phyloP scores from a whole-genome alignment of 2,888 invertebrate genomes.

The Hydriomena furcata region DNA sequence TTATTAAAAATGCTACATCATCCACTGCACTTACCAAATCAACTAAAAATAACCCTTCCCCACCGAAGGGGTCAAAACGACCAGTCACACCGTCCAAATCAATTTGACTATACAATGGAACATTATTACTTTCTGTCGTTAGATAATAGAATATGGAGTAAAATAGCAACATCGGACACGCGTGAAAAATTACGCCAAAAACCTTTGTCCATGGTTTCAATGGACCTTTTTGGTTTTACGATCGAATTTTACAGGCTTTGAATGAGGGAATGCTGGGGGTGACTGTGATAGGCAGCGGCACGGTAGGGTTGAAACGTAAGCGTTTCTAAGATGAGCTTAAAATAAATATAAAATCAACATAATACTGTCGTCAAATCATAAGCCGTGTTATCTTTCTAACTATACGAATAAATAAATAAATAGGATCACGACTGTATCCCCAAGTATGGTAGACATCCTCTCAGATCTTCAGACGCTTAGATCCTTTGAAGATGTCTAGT shows the following conservation, averaged over 20 bases:
- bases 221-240: conserved; percentile 35
- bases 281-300: conserved; percentile 28
- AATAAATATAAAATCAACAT: too few relatives aligned
- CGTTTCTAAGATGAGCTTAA: neutral
- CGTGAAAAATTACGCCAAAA: conserved; percentile 36
- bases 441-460: too few relatives aligned
- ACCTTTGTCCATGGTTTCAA: conserved; percentile 33
- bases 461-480: too few relatives aligned
- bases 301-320: conserved; percentile 17
- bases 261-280: conserved; percentile 32
- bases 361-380: too few relatives aligned
- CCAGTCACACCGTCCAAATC: conserved; percentile 36
- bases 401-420: too few relatives aligned
- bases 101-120: conserved; percentile 47
- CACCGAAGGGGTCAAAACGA: conserved; percentile 19
- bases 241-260: conserved; percentile 36
- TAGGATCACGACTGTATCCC: too few relatives aligned
- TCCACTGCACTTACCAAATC: too few relatives aligned
- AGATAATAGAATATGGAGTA: conserved; percentile 42
- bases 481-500: too few relatives aligned
- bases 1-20: too few relatives aligned
- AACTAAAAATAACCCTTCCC: conserved; percentile 29
- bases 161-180: conserved; percentile 36
- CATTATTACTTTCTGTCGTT: conserved; percentile 46
- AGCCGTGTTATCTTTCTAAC: too few relatives aligned